These are phyloP conservation scores for Allacma fusca DNA, from an alignment of 2,888 invertebrate genomes.

Conservation along the genomic window DNA sequence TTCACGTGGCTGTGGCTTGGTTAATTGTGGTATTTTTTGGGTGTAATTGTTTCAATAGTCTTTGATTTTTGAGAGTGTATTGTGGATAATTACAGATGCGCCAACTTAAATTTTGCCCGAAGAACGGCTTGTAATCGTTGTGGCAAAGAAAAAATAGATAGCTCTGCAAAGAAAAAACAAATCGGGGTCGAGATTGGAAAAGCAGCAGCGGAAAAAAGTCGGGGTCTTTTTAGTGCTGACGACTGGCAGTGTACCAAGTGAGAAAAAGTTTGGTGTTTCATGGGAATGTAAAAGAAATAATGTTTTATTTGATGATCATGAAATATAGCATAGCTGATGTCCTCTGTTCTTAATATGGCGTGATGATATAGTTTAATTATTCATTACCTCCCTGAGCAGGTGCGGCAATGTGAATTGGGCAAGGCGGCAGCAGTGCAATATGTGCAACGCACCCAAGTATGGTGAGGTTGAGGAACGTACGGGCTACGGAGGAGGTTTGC, in stretches of 20 bases:
- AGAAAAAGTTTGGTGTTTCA: conserved; percentile 45
- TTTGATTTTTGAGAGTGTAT: no score
- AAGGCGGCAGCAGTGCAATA: conserved; percentile 92
- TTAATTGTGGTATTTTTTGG: no score
- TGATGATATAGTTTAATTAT: background rate
- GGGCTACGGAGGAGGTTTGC: conserved; percentile 79
- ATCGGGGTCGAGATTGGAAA: conserved; percentile 97
- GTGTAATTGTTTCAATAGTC: no score
- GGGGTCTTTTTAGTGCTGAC: conserved; percentile 93
- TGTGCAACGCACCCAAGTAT: conserved; percentile 96
- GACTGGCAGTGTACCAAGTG: conserved; percentile 99
- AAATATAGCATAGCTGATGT: background rate
- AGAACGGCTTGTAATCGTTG: conserved; percentile 91
- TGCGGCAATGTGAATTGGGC: conserved; percentile 99
- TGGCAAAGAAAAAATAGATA: conserved; percentile 72
- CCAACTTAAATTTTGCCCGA: conserved; percentile 93
- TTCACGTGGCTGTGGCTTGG: background rate
- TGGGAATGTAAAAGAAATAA: conserved; percentile 17
- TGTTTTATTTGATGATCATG: background rate
- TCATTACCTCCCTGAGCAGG: conserved; percentile 62
- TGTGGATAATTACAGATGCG: conserved; percentile 71
- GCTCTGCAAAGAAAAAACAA: conserved; percentile 75
- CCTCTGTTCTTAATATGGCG: background rate
- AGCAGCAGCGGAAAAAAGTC: conserved; percentile 96
- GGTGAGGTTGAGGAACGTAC: conserved; percentile 86